Percentiles rank a stretch among this genome's conserved stretches.
phyloP scores from a whole-genome alignment of 1,140 invertebrate genomes.

The Drosophila paulistorum region DNA sequence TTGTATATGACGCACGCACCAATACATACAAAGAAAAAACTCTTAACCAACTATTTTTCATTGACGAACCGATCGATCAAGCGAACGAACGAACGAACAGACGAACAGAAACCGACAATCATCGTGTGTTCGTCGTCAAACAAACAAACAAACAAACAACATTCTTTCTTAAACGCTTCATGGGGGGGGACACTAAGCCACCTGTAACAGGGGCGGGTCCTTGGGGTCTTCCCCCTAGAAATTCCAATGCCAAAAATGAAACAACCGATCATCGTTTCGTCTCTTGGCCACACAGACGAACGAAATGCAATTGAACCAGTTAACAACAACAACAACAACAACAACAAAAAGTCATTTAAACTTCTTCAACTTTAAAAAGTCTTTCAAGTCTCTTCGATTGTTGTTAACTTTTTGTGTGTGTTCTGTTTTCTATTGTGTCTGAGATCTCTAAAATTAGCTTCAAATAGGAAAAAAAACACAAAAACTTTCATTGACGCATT shows the following conservation, averaged over 20 bases:
- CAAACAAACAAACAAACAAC: constrained; percentile 8
- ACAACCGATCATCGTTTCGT: too few relatives aligned
- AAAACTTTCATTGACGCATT: constrained; percentile 74
- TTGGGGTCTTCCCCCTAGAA: constrained; percentile 5
- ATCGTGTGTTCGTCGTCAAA: neutral
- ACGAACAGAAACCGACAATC: neutral
- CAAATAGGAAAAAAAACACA: constrained; percentile 40
- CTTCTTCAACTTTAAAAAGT: neutral
- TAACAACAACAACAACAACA: too few relatives aligned
- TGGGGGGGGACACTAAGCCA: neutral
- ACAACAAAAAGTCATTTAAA: neutral
- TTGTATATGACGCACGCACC: constrained; percentile 59
- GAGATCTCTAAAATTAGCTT: constrained; percentile 56
- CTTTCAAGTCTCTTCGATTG: neutral
- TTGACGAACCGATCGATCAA: constrained; percentile 38
- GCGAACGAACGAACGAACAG: neutral
- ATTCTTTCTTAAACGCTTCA: constrained; percentile 12
- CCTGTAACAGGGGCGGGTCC: neutral
- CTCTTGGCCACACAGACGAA: too few relatives aligned
- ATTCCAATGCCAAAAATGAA: neutral
- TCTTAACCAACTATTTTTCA: constrained; percentile 45
- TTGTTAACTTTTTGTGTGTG: constrained; percentile 4
- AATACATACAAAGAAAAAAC: neutral
- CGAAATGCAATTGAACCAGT: neutral
- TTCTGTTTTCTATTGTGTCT: constrained; percentile 1